A percentile compares a stretch with the other conserved stretches of the same genome.
These are phyloP conservation scores for Coccyzus lansbergi DNA, from an alignment of 2,797 vertebrate species.

Conservation along the genomic window DNA sequence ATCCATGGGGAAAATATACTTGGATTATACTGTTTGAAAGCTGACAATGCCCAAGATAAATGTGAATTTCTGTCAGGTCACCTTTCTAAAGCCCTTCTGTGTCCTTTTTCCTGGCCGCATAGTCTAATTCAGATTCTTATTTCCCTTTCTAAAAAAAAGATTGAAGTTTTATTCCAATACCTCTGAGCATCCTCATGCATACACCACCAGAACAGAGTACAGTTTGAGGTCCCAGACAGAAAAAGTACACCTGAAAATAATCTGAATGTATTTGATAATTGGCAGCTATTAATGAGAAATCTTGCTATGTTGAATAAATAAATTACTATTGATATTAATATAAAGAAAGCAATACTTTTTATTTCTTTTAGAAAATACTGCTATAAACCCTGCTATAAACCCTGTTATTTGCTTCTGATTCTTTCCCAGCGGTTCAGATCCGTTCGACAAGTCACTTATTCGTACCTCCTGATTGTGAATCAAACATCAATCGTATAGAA, in stretches of 20 bases:
- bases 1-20: background rate
- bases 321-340: background rate
- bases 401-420: background rate
- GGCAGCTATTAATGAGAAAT: background rate
- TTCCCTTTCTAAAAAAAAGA: background rate
- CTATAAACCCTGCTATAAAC: background rate
- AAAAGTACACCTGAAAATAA: background rate
- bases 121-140: background rate
- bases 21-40: background rate
- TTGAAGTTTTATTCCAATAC: background rate
- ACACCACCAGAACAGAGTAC: background rate
- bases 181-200: background rate
- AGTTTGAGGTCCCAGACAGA: background rate
- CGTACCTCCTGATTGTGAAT: background rate
- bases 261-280: background rate
- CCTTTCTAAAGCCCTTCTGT: background rate
- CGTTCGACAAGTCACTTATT: background rate
- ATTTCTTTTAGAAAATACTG: background rate
- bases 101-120: background rate
- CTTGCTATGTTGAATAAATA: background rate
- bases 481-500: fast-evolving
- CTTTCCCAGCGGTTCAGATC: background rate
- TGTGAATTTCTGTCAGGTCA: background rate
- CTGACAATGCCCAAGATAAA: background rate
- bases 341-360: background rate